These are phyloP conservation scores for Brachirus orientalis DNA, from an alignment of 2,113 vertebrate species.

Conservation along the genomic window DNA sequence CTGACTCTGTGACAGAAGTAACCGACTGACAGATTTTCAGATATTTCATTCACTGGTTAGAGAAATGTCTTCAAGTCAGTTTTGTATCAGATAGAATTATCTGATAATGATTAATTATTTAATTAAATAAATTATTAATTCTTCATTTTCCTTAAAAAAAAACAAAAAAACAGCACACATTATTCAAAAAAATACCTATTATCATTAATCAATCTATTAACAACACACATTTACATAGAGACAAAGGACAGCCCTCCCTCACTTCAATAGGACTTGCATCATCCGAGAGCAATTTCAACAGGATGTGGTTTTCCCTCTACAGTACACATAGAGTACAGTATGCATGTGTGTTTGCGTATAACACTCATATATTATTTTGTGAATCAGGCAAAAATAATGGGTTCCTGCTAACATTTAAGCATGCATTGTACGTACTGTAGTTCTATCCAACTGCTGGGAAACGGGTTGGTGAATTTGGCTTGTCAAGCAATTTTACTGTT, in stretches of 20 bases:
- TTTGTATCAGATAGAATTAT: too few relatives aligned
- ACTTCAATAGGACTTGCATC: conserved; percentile 27
- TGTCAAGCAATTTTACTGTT: too few relatives aligned
- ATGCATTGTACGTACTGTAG: too few relatives aligned
- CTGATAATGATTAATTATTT: too few relatives aligned
- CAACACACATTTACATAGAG: background rate
- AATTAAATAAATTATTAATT: too few relatives aligned
- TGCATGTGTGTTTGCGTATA: background rate
- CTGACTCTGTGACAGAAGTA: background rate
- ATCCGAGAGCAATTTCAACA: conserved; percentile 46
- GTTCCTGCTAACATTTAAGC: conserved; percentile 20
- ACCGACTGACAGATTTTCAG: background rate
- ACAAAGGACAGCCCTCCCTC: background rate
- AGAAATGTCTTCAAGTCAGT: too few relatives aligned
- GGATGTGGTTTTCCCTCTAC: conserved; percentile 63
- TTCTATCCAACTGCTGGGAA: too few relatives aligned
- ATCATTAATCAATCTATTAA: background rate
- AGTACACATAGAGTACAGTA: background rate
- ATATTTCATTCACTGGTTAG: too few relatives aligned
- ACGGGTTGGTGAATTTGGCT: too few relatives aligned
- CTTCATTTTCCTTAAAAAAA: too few relatives aligned
- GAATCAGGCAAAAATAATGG: background rate
- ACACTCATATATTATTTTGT: background rate
- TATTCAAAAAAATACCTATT: too few relatives aligned
- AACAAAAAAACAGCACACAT: too few relatives aligned